A percentile compares a stretch with the other conserved stretches of the same genome.
Conservation (phyloP, 2,797 vertebrate genomes). For the Clamator glandarius region DNA sequence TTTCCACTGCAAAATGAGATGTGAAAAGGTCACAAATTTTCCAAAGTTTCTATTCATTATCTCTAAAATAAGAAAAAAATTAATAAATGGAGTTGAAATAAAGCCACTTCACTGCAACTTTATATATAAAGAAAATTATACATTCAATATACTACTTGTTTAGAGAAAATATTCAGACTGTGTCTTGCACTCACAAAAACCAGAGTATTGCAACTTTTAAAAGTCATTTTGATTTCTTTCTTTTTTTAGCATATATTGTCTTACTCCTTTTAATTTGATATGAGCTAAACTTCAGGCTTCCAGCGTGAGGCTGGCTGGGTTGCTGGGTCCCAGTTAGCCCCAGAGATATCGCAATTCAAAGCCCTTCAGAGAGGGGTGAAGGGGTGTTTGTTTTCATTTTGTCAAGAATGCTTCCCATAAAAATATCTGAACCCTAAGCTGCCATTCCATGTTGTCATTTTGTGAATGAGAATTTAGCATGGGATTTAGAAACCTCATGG, state of each 20-base stretch:
- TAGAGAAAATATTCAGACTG: neutral
- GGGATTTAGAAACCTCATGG: neutral
- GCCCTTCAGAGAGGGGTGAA: neutral
- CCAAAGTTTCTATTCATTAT: neutral
- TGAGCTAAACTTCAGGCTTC: neutral
- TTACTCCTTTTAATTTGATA: neutral
- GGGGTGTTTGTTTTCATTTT: conserved; percentile 27
- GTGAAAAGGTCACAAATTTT: neutral
- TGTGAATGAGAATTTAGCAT: neutral
- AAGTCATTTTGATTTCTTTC: neutral
- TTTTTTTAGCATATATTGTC: neutral
- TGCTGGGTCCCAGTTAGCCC: neutral
- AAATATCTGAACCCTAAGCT: neutral
- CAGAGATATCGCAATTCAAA: neutral
- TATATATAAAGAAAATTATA: neutral
- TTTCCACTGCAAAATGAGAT: neutral
- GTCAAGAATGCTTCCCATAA: neutral
- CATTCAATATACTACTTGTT: neutral
- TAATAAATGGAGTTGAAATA: neutral
- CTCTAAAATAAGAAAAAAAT: neutral
- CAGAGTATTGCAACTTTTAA: neutral
- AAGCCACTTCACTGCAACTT: neutral
- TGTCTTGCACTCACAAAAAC: neutral
- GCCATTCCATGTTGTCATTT: neutral
- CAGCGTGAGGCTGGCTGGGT: neutral